Percentiles rank a stretch among this genome's conserved stretches.
These are phyloP conservation scores for Drosophila ercepeae DNA, from an alignment of 1,140 invertebrate species.

Conservation along the genomic window DNA sequence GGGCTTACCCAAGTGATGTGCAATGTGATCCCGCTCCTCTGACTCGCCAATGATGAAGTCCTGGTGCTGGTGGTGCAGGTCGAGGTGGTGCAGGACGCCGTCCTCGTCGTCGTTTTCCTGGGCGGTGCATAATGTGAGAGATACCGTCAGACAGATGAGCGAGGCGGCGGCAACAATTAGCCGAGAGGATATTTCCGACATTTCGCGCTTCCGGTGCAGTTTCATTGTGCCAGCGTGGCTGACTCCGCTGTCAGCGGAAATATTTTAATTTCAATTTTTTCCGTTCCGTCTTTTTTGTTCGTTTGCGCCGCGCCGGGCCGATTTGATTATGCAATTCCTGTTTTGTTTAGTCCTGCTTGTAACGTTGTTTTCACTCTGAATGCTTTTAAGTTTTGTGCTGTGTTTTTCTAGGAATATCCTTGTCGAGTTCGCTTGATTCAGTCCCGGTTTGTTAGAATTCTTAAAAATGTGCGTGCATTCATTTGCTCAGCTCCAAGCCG, in stretches of 20 bases:
- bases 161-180: slow-evolving; percentile 76
- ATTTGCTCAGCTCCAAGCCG: slow-evolving; percentile 55
- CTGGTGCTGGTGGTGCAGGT: slow-evolving; percentile 60
- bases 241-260: slow-evolving; percentile 75
- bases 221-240: slow-evolving; percentile 49
- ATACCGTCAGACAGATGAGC: slow-evolving; percentile 45
- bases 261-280: slow-evolving; percentile 76
- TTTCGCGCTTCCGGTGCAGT: slow-evolving; percentile 77
- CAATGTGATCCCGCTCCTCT: slow-evolving; percentile 78
- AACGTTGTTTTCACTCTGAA: slow-evolving; percentile 9
- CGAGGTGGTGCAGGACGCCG: slow-evolving; percentile 54
- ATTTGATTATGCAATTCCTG: slow-evolving; percentile 9
- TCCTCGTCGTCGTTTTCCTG: slow-evolving; percentile 52
- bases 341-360: slow-evolving; percentile 6
- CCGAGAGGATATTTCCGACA: slow-evolving; percentile 82
- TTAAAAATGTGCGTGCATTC: slow-evolving; percentile 63
- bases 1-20: slow-evolving; percentile 79
- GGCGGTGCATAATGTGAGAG: slow-evolving; percentile 24
- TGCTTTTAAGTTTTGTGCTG: slow-evolving; percentile 17
- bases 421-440: slow-evolving; percentile 20
- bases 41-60: slow-evolving; percentile 74
- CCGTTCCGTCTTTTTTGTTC: slow-evolving; percentile 20
- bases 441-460: slow-evolving; percentile 48
- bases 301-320: not conserved
- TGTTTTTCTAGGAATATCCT: not conserved